A percentile compares a stretch with the other conserved stretches of the same genome.
Evolutionary conservation across 2,888 invertebrate genomes (phyloP).

Genomic region (Globia sparganii): DNA sequence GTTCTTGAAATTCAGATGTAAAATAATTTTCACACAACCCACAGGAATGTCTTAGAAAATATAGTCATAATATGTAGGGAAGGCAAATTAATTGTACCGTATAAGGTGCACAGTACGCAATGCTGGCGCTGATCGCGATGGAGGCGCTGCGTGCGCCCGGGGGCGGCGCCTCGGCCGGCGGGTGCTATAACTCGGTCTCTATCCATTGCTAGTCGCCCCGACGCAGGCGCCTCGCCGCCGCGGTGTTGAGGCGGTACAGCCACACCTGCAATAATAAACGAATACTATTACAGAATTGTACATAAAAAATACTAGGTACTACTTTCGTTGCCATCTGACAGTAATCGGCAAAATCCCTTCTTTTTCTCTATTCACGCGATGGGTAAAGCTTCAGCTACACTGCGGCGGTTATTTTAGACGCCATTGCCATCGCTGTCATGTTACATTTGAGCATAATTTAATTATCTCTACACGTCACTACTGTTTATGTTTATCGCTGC

Average conservation of each 20-base stretch:
- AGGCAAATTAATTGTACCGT: slow-evolving; percentile 68
- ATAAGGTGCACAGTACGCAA: slow-evolving; percentile 62
- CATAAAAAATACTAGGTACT: not conserved
- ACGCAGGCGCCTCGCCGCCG: slow-evolving; percentile 88
- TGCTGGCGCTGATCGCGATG: slow-evolving; percentile 54
- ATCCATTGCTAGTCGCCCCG: slow-evolving; percentile 92
- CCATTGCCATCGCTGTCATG: not conserved
- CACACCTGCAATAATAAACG: slow-evolving; percentile 81
- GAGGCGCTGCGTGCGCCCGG: slow-evolving; percentile 45
- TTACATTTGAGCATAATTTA: slow-evolving; percentile 25
- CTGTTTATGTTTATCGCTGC: slow-evolving; percentile 23
- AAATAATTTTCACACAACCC: slow-evolving; percentile 57
- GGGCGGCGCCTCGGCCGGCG: slow-evolving; percentile 39
- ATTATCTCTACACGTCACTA: slow-evolving; percentile 14
- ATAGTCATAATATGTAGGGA: slow-evolving; percentile 75
- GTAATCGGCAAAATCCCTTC: not conserved
- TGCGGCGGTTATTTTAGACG: slow-evolving; percentile 14
- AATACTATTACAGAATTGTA: slow-evolving; percentile 5
- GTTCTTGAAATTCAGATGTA: slow-evolving; percentile 20
- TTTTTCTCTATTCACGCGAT: slow-evolving; percentile 14
- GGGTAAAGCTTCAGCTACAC: slow-evolving; percentile 20
- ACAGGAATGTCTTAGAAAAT: slow-evolving; percentile 54
- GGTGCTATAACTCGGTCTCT: slow-evolving; percentile 89
- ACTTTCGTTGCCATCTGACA: slow-evolving; percentile 12
- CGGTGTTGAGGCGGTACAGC: slow-evolving; percentile 87